phyloP scores from a whole-genome alignment of 2,797 vertebrate genomes.

The Leptoclinus maculatus region DNA sequence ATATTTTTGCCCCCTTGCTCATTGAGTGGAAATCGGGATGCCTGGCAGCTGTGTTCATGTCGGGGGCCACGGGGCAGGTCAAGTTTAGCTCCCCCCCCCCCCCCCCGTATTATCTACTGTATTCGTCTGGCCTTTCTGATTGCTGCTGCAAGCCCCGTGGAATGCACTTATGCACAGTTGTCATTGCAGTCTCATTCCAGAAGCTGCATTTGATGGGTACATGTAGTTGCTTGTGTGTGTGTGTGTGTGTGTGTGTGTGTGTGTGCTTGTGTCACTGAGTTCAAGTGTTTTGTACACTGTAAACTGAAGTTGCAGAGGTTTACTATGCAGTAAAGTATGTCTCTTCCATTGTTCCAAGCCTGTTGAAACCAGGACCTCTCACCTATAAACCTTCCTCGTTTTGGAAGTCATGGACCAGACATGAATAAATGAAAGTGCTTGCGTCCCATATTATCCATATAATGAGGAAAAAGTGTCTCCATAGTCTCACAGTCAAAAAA shows the following conservation, averaged over 20 bases:
- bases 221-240: conserved; percentile 30
- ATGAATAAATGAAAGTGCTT: conserved; percentile 45
- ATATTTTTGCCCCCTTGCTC: conserved; percentile 14
- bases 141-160: conserved; percentile 74
- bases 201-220: conserved; percentile 46
- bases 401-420: conserved; percentile 60
- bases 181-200: conserved; percentile 60
- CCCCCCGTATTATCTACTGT: conserved; percentile 64
- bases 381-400: conserved; percentile 67
- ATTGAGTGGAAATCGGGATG: conserved; percentile 44
- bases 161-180: conserved; percentile 72
- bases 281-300: conserved; percentile 28
- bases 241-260: conserved; percentile 33
- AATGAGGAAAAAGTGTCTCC: conserved; percentile 39
- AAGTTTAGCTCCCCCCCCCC: conserved; percentile 48
- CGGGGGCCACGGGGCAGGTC: conserved; percentile 52
- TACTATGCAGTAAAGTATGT: not conserved
- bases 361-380: conserved; percentile 48
- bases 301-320: conserved; percentile 1
- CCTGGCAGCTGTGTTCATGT: conserved; percentile 45
- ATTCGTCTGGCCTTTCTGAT: conserved; percentile 79
- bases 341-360: conserved; percentile 42
- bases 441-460: conserved; percentile 40
- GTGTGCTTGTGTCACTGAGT: conserved; percentile 42
- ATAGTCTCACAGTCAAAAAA: not conserved